Evolutionary conservation across 2,113 vertebrate genomes (phyloP), one percentile per base, ranked within the genome.

Genomic region (Lasiurus cinereus): DNA sequence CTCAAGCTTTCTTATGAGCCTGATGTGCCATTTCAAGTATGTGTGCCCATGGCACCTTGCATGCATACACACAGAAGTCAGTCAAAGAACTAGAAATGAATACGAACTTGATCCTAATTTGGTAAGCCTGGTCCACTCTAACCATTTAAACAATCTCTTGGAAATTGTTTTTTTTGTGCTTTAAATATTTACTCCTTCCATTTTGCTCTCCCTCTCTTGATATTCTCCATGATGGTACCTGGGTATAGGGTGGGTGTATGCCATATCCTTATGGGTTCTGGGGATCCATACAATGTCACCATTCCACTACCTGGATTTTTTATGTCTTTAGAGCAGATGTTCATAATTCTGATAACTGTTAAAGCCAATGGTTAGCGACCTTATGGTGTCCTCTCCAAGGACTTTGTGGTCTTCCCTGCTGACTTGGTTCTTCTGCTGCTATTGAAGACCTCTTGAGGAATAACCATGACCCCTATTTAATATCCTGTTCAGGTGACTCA

Each of bases 121-220:
- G 22, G 52, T 19, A 76, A 93, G 14, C 33, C 56, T 84, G 36
- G 19, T 73, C 11, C 13, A 46, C 48, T 77, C 31, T 59, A 87
- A 59, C 46, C 54, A 83, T 76, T 83, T 90, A 69, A 90, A 83
- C 43, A 64, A 64, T 66, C 43, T 54, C 5, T 66, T 85, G 54
- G 46, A 83, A 93, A 94, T 21, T 48, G n/a, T 6, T 22, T 29
- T 94, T 94, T 27, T 80, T 94, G 78, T 43, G 3, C 50, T 84
- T 86, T 48, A 64, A 67, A 52, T 67, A 62, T 64, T 67, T 56
- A 43, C 46, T 72, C 33, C 73, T 54, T 79, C 62, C 15, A 7
- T 52, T 69, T 59, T 43, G 3, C 3, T 79, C 33, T 88, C 43
- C 16, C 29, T 67, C 24, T 56, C 69, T 96, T 90, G 70, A 91